phyloP scores from a whole-genome alignment of 2,888 invertebrate species.

The Agrotis clavis region DNA sequence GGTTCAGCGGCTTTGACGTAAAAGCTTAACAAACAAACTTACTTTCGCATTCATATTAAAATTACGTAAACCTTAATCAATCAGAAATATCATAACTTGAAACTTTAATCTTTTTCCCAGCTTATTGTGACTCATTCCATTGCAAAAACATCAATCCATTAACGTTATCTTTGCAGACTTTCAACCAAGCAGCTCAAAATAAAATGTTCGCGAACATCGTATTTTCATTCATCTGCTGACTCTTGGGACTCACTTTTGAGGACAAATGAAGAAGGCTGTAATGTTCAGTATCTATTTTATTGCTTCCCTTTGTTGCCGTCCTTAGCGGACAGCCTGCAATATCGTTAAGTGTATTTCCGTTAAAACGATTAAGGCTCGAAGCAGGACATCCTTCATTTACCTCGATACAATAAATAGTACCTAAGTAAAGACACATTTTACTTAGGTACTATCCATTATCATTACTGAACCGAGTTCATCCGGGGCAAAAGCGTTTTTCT shows the following conservation, averaged over 20 bases:
- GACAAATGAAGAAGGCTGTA: neutral
- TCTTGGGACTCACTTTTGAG: too few relatives aligned
- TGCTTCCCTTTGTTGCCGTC: constrained; percentile 26
- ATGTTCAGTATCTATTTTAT: constrained; percentile 35
- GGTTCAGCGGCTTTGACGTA: too few relatives aligned
- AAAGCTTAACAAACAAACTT: too few relatives aligned
- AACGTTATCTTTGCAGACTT: neutral
- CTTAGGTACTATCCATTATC: too few relatives aligned
- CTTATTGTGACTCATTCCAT: too few relatives aligned
- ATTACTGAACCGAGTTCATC: too few relatives aligned
- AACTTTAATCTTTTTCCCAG: too few relatives aligned
- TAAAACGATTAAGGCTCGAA: constrained; percentile 12
- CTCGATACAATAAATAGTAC: neutral
- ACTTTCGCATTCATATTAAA: too few relatives aligned
- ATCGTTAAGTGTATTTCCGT: constrained; percentile 38
- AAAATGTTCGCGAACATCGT: neutral
- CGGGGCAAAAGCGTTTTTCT: neutral
- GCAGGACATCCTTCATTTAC: neutral
- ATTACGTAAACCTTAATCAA: too few relatives aligned
- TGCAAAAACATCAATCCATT: neutral
- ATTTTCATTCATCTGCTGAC: neutral
- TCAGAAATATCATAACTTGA: too few relatives aligned
- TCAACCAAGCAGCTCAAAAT: neutral
- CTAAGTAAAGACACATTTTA: neutral
- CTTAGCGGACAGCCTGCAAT: constrained; percentile 43